Evolutionary conservation across 2,797 vertebrate species (phyloP).

Genomic region (Tamandua tetradactyla): DNA sequence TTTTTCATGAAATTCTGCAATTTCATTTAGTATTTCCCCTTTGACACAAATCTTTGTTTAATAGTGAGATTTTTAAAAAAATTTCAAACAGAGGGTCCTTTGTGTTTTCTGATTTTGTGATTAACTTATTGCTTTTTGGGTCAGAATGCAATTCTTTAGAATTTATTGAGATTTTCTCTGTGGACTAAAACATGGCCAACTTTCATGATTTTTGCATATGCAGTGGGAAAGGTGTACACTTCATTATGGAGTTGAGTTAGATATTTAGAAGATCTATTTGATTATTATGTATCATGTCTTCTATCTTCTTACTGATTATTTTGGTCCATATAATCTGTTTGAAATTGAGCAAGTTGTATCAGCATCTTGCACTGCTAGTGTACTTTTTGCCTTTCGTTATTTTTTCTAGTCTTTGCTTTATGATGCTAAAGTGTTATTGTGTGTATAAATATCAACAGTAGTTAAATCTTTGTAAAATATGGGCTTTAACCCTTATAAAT

Average conservation of each 20-base stretch:
- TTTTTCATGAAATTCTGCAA: slow-evolving; percentile 21
- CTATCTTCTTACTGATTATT: background rate
- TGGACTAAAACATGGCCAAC: background rate
- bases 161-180: background rate
- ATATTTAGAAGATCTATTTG: background rate
- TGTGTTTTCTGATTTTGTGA: background rate
- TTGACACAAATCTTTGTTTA: background rate
- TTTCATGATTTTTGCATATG: background rate
- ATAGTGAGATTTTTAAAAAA: background rate
- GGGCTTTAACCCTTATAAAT: background rate
- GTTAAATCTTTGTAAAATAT: background rate
- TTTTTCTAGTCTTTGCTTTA: background rate
- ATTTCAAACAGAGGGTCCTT: background rate
- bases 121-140: background rate
- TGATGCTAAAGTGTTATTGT: background rate
- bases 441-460: background rate
- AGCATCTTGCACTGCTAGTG: background rate
- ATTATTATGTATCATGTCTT: background rate
- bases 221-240: background rate
- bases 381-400: background rate
- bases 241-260: background rate
- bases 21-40: background rate
- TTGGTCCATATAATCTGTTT: background rate
- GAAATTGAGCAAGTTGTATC: background rate
- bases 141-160: background rate